Conservation (phyloP, 2,888 invertebrate species). For the Habroteleia sp. region DNA sequence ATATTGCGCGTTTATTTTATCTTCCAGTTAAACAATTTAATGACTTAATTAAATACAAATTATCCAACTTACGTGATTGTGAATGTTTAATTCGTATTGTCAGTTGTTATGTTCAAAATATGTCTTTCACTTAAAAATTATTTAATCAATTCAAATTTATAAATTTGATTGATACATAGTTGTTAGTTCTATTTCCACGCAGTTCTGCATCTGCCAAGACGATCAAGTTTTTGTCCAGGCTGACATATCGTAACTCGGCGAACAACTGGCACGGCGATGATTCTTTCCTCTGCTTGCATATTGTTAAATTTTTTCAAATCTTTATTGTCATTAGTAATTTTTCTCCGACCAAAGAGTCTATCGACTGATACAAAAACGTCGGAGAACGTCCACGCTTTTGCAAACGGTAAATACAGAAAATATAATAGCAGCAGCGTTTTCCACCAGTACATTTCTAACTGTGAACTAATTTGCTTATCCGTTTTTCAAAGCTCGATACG, state of each 20-base stretch:
- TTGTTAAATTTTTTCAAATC: slow-evolving; percentile 8
- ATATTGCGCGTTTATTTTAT: too few species aligned
- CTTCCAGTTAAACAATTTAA: too few species aligned
- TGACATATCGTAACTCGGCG: slow-evolving; percentile 62
- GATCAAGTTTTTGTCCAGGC: slow-evolving; percentile 68
- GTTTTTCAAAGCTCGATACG: slow-evolving; percentile 49
- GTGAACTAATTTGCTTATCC: slow-evolving; percentile 40
- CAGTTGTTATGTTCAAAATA: too few species aligned
- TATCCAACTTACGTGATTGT: too few species aligned
- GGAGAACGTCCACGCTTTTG: slow-evolving; percentile 51
- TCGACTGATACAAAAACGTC: slow-evolving; percentile 39
- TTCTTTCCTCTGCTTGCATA: slow-evolving; percentile 47
- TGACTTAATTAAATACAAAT: too few species aligned
- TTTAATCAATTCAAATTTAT: too few species aligned
- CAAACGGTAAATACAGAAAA: slow-evolving; percentile 20
- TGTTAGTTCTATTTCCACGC: slow-evolving; percentile 65
- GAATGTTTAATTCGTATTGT: too few species aligned
- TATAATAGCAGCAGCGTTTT: slow-evolving; percentile 43
- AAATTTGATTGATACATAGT: too few species aligned
- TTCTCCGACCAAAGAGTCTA: slow-evolving; percentile 9
- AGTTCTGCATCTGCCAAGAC: slow-evolving; percentile 71
- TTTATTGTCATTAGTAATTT: slow-evolving; percentile 3
- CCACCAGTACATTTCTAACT: slow-evolving; percentile 39
- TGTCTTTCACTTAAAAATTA: too few species aligned
- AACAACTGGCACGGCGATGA: slow-evolving; percentile 69